phyloP scores from a whole-genome alignment of 2,113 vertebrate species.

The Bubo bubo region DNA sequence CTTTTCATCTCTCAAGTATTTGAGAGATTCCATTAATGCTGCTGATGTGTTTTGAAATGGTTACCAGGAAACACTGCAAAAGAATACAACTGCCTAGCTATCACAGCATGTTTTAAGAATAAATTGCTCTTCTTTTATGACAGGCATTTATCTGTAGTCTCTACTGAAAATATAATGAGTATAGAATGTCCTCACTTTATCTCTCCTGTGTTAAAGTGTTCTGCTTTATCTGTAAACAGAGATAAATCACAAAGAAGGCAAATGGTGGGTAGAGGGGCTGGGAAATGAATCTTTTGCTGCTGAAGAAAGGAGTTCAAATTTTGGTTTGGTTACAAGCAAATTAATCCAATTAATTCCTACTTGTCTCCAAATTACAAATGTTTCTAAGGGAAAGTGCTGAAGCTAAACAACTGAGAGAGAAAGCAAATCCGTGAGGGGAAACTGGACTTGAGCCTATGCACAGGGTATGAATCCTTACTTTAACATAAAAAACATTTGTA shows the following conservation, averaged over 20 bases:
- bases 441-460: neutral
- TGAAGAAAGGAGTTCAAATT: neutral
- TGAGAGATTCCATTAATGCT: neutral
- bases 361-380: neutral
- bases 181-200: constrained; percentile 34
- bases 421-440: neutral
- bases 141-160: neutral
- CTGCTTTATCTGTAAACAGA: constrained; percentile 42
- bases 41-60: neutral
- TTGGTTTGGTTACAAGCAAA: neutral
- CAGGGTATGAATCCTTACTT: neutral
- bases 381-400: neutral
- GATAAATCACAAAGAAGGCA: neutral
- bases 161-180: neutral
- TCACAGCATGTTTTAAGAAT: neutral
- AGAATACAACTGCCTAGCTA: neutral
- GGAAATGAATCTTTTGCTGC: neutral
- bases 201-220: neutral
- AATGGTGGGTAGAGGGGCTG: neutral
- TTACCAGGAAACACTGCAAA: constrained; percentile 3
- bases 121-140: constrained; percentile 12
- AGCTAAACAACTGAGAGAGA: neutral
- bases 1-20: neutral
- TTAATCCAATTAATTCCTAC: neutral
- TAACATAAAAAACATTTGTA: neutral